Base-by-base conservation (phyloP, 2,797 vertebrate genomes). In the Micrastur ruficollis region DNA sequence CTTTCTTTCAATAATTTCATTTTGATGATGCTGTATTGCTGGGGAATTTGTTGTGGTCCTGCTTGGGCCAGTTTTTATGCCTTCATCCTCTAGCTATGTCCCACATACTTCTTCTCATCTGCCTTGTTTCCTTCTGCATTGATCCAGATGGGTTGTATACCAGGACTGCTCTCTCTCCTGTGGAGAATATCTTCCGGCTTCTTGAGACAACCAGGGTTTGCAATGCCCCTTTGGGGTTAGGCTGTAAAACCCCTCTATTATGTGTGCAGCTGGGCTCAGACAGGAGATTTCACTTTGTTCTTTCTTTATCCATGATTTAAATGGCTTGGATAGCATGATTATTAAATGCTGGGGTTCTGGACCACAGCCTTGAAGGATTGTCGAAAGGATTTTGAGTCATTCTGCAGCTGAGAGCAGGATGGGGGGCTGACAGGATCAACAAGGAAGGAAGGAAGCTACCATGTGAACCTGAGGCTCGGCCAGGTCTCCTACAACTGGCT, bases 221-320 rank as follows among this genome's bases (percentile, higher is more conserved):
- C 76, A 93, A 81, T 92, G 80, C 76, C 88, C 87, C 29, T 0
- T 83, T 75, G 87, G 82, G 91, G 17, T 86, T 70, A 78, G 53
- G 73, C 42, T 91, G 85, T 93, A 96, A 97, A 96, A 93, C 1
- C 42, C 36, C 56, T 78, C 91, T 83, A 18, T 80, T 94, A 93
- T 74, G 50, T 70, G 34, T 88, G 68, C 91, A 96, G 90, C 87
- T 95, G 93, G 58, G 38, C 93, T 93, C 73, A 81, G 94, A 95
- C 80, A 82, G 50, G 38, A 84, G 53, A 91, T 89, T 93, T 90
- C 58, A 59, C 91, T 91, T 96, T 96, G 88, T 93, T 96, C 82
- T 90, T 93, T 83, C 75, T 90, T 94, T 55, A 91, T 62, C 93
- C 80, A 46, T 85, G 23, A 73, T 94, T 95, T 91, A 76, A 85